Conservation (phyloP, 2,113 vertebrate species). For the Cheilinus undulatus region DNA sequence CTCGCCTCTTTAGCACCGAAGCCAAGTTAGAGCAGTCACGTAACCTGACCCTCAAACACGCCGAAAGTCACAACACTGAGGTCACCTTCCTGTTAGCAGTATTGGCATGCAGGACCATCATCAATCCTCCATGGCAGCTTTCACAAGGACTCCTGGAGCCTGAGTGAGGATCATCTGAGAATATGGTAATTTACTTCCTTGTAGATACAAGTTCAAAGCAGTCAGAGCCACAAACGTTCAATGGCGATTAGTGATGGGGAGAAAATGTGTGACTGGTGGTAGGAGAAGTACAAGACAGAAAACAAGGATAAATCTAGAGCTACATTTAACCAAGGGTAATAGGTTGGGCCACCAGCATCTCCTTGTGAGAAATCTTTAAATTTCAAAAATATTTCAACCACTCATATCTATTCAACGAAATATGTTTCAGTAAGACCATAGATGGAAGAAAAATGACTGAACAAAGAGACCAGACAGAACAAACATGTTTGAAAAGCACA, state of each 20-base stretch:
- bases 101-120: constrained; percentile 53
- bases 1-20: constrained; percentile 46
- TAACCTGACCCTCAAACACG: too few relatives aligned
- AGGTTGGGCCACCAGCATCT: too few relatives aligned
- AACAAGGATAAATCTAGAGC: too few relatives aligned
- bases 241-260: neutral
- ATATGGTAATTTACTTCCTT: constrained; percentile 46
- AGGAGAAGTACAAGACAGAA: too few relatives aligned
- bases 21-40: constrained; percentile 47
- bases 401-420: too few relatives aligned
- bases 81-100: constrained; percentile 75
- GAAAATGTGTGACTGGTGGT: constrained; percentile 14
- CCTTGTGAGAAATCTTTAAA: too few relatives aligned
- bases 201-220: constrained; percentile 56
- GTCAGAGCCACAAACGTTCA: neutral
- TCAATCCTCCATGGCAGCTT: constrained; percentile 67
- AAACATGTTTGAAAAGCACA: too few relatives aligned
- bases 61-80: constrained; percentile 65
- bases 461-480: too few relatives aligned
- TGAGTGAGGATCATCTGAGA: constrained; percentile 30
- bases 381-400: too few relatives aligned
- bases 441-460: too few relatives aligned
- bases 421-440: too few relatives aligned
- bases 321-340: too few relatives aligned
- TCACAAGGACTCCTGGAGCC: constrained; percentile 25